phyloP scores from a whole-genome alignment of 2,113 vertebrate species.

The Trogon melanurus region DNA sequence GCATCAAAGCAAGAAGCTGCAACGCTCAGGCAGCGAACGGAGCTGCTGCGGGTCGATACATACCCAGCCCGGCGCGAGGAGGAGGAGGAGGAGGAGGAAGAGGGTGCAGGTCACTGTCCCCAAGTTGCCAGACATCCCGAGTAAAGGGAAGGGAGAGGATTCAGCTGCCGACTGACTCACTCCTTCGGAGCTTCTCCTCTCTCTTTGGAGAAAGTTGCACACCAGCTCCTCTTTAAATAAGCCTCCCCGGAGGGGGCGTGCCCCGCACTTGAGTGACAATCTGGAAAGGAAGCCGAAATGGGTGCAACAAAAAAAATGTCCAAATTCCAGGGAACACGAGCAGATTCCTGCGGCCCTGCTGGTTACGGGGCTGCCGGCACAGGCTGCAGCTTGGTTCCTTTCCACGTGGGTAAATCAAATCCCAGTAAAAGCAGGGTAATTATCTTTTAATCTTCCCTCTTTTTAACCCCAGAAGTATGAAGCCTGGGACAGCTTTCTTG shows the following conservation, averaged over 20 bases:
- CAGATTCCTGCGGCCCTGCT: neutral
- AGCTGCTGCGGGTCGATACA: neutral
- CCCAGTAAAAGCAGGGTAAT: neutral
- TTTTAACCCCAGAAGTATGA: neutral
- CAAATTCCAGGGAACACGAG: neutral
- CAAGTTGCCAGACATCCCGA: neutral
- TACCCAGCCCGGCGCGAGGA: constrained; percentile 35
- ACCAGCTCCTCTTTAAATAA: constrained; percentile 33
- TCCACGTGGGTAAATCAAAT: neutral
- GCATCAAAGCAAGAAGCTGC: neutral
- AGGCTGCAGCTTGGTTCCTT: neutral
- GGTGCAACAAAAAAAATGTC: neutral
- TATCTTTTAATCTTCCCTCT: neutral
- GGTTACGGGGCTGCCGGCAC: neutral
- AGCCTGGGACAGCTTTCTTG: neutral
- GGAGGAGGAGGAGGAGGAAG: neutral
- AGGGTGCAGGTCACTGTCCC: neutral
- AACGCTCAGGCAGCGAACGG: neutral
- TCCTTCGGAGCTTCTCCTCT: neutral
- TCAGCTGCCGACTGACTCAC: neutral
- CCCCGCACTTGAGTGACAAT: neutral
- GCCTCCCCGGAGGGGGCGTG: constrained; percentile 11
- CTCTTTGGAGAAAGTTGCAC: neutral
- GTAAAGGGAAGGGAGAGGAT: neutral
- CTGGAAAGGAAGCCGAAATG: neutral